Base-by-base conservation (phyloP, 2,888 invertebrate genomes). In the Pemphredon lugubris region DNA sequence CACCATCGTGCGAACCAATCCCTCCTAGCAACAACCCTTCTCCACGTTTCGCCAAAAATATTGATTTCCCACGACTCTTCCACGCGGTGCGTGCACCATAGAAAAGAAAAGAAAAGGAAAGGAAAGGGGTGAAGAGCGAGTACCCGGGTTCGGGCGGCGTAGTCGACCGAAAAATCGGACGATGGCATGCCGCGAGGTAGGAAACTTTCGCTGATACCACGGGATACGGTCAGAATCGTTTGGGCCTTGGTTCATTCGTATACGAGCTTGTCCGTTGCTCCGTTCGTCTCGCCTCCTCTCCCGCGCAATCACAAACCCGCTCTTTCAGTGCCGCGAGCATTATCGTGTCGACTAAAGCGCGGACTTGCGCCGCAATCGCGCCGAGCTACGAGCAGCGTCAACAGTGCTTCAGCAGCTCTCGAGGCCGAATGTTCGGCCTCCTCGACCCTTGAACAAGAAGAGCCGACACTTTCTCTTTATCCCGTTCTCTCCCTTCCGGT, bases 331-430 rank as follows among this genome's bases (percentile, higher is more conserved):
- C 64, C 60, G 66, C 66, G 73, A 54, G 64, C 51, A 63, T 44
- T 50, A 60, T 58, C 65, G 75, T 50, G 61, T 58, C 65, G 75
- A 60, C 51, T 68, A 75, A 47, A 67, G 57, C 57, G 79, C 73
- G 77, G 72, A 78, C 84, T 84, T 79, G 75, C 68, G 78, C 78
- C 81, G 73, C 82, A 73, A 69, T 68, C 77, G 84, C 81, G 68
- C 72, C 83, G 82, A 82, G 76, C 75, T 75, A 78, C 83, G 64
- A 51, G 50, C 67, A 75, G 44, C 69, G 40, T 84, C 83, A 83
- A 82, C 86, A 87, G 88, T 87, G 84, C 75, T 80, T 73, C 82
- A 74, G 75, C 79, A 85, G 81, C 87, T 85, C 73, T 78, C 81
- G 85, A 81, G 82, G 84, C 82, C 82, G 84, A 78, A 85, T 83